Evolutionary conservation across 1,140 invertebrate species (phyloP), one percentile per base, ranked within the genome.

Genomic region (Octopus sinensis): DNA sequence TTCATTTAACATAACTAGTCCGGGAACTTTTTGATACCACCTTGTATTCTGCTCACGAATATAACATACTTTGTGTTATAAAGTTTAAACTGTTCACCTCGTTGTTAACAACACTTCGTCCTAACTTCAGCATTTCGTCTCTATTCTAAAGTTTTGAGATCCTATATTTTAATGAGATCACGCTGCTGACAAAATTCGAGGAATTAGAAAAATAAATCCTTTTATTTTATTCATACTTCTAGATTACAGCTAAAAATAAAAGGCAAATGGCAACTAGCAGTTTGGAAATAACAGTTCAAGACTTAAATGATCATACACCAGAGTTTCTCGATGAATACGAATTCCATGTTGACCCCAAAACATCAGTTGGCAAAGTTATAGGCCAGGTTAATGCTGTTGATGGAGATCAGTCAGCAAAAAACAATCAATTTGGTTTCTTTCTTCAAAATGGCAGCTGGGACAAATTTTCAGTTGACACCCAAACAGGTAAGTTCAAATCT

Each of bases 271-370:
- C 68, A 73, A 73, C 17, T 23, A 78, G 78, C n/a, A 17, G 30
- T 54, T 73, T 84, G 68, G 56, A 71, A 43, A 84, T 84, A 43
- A 54, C n/a, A 10, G 68, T 84, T 23, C 56, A 79, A 4, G 83
- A 84, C 68, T 23, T 82, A 6, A 84, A 84, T 54, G 83, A 84
- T 56, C 73, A 84, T 56, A 23, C 75, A 5, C 83, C 83, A 13
- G 53, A 30, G 12, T 82, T 84, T 54, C 13, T 6, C 6, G 54
- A 62, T 5, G 43, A 80, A 13, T 79, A 80, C 53, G 13, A 13
- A 7, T 84, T 84, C 71, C 12, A 73, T 23, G 23, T 78, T 17
- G 30, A 53, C 2, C 54, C 76, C 12, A 30, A 13, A 3, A 30
- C 54, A n/a, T 12, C 23, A 17, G n/a, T 81, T 1, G 83, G 83